phyloP scores from a whole-genome alignment of 2,797 vertebrate genomes.

The Simalia tracyae region DNA sequence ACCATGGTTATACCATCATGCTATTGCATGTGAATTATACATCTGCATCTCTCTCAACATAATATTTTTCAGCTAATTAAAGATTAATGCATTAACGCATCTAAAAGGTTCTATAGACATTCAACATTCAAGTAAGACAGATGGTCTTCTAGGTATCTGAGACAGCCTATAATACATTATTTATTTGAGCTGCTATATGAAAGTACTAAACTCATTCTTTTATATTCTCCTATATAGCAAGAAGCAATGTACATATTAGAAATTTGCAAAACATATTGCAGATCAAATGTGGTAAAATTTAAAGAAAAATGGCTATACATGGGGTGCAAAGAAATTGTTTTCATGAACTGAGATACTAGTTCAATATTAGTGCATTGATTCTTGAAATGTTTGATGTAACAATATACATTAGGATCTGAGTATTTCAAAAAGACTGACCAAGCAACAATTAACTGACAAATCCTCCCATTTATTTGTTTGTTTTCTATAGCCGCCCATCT shows the following conservation, averaged over 20 bases:
- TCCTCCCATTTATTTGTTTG: not conserved
- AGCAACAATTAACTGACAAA: conserved; percentile 6
- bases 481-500: no score
- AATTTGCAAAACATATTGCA: conserved; percentile 57
- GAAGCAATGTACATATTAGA: conserved; percentile 60
- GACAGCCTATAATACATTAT: conserved; percentile 73
- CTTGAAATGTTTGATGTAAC: conserved; percentile 10
- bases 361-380: conserved; percentile 33
- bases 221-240: conserved; percentile 48
- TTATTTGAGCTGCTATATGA: conserved; percentile 69
- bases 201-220: conserved; percentile 62
- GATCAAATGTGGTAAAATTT: conserved; percentile 67
- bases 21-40: not conserved
- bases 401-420: not conserved
- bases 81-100: conserved; percentile 76
- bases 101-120: conserved; percentile 65
- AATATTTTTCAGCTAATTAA: conserved; percentile 69
- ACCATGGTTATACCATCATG: not conserved
- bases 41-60: conserved; percentile 56
- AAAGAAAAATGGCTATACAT: conserved; percentile 57
- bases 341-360: conserved; percentile 33
- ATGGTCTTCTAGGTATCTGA: conserved; percentile 62
- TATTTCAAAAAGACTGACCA: conserved; percentile 27
- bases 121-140: conserved; percentile 72
- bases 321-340: conserved; percentile 42